These are phyloP conservation scores for Diachasmimorpha longicaudata DNA, from an alignment of 1,140 invertebrate genomes.

Conservation along the genomic window DNA sequence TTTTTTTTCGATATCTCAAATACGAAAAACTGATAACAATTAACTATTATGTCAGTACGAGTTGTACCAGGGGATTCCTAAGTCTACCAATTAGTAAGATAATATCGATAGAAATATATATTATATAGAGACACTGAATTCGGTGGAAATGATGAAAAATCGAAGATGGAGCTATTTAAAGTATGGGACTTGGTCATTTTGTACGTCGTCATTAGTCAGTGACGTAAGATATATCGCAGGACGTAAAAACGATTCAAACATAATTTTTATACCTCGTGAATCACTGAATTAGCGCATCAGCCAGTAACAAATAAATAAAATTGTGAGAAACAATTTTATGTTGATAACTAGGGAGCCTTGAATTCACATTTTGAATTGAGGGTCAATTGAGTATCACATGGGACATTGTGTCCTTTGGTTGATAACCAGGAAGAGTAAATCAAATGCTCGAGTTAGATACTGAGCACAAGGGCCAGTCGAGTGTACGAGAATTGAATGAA, in stretches of 20 bases:
- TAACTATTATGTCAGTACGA: constrained; percentile 1
- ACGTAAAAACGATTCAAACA: neutral
- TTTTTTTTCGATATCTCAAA: constrained; percentile 45
- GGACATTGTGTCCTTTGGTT: no score
- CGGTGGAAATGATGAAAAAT: constrained; percentile 1
- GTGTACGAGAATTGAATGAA: neutral
- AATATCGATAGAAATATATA: neutral
- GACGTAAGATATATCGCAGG: neutral
- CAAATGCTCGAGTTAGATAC: neutral
- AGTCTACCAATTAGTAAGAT: neutral
- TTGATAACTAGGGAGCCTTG: neutral
- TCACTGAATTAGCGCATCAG: neutral
- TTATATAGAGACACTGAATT: neutral
- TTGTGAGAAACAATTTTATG: neutral
- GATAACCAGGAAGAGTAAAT: neutral
- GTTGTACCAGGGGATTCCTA: constrained; percentile 17
- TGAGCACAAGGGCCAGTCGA: constrained; percentile 1
- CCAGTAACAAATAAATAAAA: neutral
- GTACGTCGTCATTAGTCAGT: neutral
- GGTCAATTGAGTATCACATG: no score
- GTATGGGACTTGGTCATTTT: neutral
- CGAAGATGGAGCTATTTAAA: neutral
- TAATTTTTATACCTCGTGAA: constrained; percentile 11
- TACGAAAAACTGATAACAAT: constrained; percentile 24
- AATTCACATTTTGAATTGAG: no score